Evolutionary conservation across 1,140 invertebrate species (phyloP).

Genomic region (Ostrea denselamellosa): DNA sequence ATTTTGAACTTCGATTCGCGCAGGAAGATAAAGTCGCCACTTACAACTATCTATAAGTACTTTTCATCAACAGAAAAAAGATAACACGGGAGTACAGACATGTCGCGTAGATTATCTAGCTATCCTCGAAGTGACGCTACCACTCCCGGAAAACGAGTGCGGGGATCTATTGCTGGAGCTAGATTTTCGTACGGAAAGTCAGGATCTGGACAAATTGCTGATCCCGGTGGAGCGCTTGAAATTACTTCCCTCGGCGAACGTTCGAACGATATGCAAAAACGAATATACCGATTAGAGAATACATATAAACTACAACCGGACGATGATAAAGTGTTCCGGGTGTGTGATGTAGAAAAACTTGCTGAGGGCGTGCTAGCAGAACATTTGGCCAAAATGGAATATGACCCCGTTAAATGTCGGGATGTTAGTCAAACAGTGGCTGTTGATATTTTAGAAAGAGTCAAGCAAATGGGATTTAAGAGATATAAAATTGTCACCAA

Average conservation of each 20-base stretch:
- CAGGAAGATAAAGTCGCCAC: not conserved
- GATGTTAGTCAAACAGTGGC: constrained; percentile 67
- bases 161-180: constrained; percentile 27
- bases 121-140: constrained; percentile 38
- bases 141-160: constrained; percentile 30
- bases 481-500: constrained; percentile 74
- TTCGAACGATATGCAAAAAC: constrained; percentile 30
- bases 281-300: constrained; percentile 58
- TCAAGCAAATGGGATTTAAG: constrained; percentile 66
- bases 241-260: constrained; percentile 50
- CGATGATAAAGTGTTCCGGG: constrained; percentile 59
- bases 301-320: constrained; percentile 67
- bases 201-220: constrained; percentile 3
- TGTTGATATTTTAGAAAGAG: constrained; percentile 65
- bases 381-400: constrained; percentile 64
- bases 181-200: constrained; percentile 27
- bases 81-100: not conserved
- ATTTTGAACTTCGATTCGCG: constrained; percentile 2
- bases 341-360: constrained; percentile 63
- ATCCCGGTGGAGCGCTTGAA: constrained; percentile 48
- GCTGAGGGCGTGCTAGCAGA: constrained; percentile 66
- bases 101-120: constrained; percentile 40
- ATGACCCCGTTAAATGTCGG: constrained; percentile 67
- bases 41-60: not conserved
- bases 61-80: not conserved